These are phyloP conservation scores for Barypeithes pellucidus DNA, from an alignment of 2,888 invertebrate genomes.

Conservation along the genomic window DNA sequence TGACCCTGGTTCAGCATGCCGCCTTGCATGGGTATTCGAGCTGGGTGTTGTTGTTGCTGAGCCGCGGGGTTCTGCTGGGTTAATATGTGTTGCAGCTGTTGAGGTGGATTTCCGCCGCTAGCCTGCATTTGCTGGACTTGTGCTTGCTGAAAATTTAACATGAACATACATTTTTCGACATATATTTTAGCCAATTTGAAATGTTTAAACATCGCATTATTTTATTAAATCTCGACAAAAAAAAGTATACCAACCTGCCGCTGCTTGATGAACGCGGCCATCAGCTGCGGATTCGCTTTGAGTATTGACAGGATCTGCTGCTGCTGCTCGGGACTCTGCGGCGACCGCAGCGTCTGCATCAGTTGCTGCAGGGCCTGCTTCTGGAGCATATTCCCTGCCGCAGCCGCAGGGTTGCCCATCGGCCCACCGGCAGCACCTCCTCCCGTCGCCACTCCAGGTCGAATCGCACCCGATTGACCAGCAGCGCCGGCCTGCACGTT, in stretches of 20 bases:
- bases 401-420: conserved; percentile 54
- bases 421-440: conserved; percentile 56
- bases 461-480: conserved; percentile 59
- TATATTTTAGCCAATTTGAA: not conserved
- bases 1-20: conserved; percentile 67
- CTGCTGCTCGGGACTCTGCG: conserved; percentile 93
- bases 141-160: conserved; percentile 58
- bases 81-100: conserved; percentile 73
- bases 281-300: conserved; percentile 94
- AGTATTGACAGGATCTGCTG: conserved; percentile 91
- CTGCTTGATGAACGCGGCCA: conserved; percentile 96
- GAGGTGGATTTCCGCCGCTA: conserved; percentile 64
- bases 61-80: conserved; percentile 70
- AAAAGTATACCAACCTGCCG: conserved; percentile 74
- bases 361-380: conserved; percentile 87
- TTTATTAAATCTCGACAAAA: too few relatives aligned
- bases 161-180: not conserved
- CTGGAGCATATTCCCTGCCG: conserved; percentile 63
- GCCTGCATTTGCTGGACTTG: conserved; percentile 65
- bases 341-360: conserved; percentile 91
- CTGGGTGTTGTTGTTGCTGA: conserved; percentile 68
- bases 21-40: conserved; percentile 73
- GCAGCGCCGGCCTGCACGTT: conserved; percentile 53
- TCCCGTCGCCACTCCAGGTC: conserved; percentile 61
- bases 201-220: too few relatives aligned